phyloP scores from a whole-genome alignment of 2,888 invertebrate species.

The Drosophila hamatofila region DNA sequence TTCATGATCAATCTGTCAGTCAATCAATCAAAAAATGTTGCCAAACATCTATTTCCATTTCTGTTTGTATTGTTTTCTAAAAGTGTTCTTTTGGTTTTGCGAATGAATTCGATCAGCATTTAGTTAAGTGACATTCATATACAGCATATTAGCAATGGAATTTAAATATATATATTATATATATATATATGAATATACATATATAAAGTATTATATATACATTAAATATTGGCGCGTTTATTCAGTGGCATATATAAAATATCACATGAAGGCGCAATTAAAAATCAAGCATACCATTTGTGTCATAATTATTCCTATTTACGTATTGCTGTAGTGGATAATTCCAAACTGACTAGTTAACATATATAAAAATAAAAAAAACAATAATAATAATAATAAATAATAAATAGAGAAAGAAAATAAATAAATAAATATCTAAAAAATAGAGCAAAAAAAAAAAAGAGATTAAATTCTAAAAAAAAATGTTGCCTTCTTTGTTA shows the following conservation, averaged over 20 bases:
- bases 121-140: not conserved
- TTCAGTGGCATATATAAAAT: not conserved
- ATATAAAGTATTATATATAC: not conserved
- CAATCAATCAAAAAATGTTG: not conserved
- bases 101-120: not conserved
- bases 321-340: slow-evolving; percentile 7
- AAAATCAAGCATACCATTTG: slow-evolving; percentile 9
- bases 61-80: not conserved
- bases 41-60: not conserved
- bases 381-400: not conserved
- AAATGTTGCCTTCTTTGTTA: not conserved
- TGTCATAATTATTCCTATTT: slow-evolving; percentile 6
- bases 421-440: no score
- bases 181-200: not conserved
- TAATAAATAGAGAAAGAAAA: not conserved
- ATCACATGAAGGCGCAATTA: not conserved
- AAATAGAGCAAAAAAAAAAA: not conserved
- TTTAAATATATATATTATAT: not conserved
- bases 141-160: not conserved
- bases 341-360: slow-evolving; percentile 12
- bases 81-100: not conserved
- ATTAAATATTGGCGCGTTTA: not conserved
- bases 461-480: not conserved
- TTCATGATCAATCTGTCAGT: slow-evolving; percentile 2
- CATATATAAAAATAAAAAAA: not conserved